phyloP scores from a whole-genome alignment of 2,113 vertebrate genomes.

The Scomber japonicus region DNA sequence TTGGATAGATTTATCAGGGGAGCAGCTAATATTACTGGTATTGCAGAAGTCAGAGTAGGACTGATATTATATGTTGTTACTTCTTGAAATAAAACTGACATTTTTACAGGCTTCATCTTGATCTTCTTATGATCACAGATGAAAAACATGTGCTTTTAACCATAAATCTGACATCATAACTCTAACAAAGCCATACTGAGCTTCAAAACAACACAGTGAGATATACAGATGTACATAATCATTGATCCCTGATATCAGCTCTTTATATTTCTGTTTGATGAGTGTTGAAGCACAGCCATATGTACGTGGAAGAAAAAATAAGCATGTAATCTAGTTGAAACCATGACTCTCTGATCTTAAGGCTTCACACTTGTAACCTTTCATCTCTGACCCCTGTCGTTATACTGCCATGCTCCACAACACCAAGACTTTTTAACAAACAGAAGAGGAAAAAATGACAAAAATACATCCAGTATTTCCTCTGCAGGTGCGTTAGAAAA shows the following conservation, averaged over 20 bases:
- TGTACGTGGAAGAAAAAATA: neutral
- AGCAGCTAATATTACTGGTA: neutral
- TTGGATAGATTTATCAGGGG: neutral
- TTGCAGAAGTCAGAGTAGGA: neutral
- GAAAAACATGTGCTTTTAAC: neutral
- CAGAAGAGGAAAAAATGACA: neutral
- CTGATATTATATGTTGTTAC: neutral
- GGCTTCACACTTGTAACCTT: constrained; percentile 28
- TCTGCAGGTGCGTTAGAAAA: neutral
- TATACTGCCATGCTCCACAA: neutral
- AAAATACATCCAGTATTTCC: neutral
- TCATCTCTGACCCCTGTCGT: neutral
- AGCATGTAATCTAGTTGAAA: constrained; percentile 18
- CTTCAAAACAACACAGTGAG: too few species aligned
- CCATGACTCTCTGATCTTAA: constrained; percentile 25
- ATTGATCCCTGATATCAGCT: too few species aligned
- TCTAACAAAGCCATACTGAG: too few species aligned
- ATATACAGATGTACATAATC: too few species aligned
- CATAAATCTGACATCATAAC: neutral
- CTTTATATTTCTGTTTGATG: neutral
- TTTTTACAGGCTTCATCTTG: neutral
- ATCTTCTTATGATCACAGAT: neutral
- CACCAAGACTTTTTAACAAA: neutral
- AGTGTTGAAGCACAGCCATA: neutral
- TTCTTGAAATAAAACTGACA: too few species aligned